Evolutionary conservation across 2,113 vertebrate genomes (phyloP).

Genomic region (Bufo bufo): DNA sequence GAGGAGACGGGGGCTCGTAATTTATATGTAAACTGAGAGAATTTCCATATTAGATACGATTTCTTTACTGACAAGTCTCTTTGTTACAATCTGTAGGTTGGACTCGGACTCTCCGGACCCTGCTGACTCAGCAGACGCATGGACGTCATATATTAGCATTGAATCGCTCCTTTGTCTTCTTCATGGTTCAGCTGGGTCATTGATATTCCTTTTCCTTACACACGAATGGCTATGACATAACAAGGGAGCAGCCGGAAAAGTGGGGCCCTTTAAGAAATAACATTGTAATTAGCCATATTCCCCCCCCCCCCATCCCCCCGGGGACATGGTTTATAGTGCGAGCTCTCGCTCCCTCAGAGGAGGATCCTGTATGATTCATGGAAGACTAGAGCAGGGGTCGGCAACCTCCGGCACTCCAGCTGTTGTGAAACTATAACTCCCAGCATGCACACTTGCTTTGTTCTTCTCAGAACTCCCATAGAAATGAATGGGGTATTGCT

Average conservation of each 20-base stretch:
- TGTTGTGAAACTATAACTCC: too few species aligned
- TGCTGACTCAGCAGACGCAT: not conserved
- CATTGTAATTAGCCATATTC: too few species aligned
- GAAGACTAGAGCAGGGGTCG: too few species aligned
- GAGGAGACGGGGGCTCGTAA: not conserved
- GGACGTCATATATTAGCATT: slow-evolving; percentile 13
- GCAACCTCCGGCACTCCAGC: too few species aligned
- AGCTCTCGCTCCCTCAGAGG: too few species aligned
- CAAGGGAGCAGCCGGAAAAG: not conserved
- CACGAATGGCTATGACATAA: not conserved
- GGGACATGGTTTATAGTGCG: too few species aligned
- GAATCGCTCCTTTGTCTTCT: slow-evolving; percentile 20
- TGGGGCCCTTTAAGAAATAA: too few species aligned
- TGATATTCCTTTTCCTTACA: not conserved
- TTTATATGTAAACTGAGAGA: not conserved
- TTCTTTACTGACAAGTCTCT: not conserved
- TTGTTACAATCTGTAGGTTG: not conserved
- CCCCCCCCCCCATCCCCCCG: too few species aligned
- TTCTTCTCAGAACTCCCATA: too few species aligned
- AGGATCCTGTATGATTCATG: too few species aligned
- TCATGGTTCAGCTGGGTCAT: not conserved
- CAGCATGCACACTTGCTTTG: too few species aligned
- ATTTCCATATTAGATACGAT: not conserved
- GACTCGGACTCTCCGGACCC: not conserved
- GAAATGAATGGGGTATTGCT: too few species aligned